phyloP scores from a whole-genome alignment of 2,797 vertebrate species.

The Sandelia bainsii region DNA sequence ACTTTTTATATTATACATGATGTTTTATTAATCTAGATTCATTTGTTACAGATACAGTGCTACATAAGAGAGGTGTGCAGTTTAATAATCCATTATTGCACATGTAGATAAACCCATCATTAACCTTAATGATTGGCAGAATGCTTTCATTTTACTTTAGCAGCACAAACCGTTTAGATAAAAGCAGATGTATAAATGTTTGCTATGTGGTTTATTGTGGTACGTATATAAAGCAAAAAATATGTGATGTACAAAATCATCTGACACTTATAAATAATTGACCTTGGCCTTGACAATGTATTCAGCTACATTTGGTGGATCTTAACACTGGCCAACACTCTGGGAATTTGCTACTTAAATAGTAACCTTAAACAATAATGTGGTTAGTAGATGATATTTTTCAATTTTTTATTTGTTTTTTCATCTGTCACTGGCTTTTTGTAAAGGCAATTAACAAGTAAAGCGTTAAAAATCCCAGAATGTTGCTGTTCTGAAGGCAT shows the following conservation, averaged over 20 bases:
- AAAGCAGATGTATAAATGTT: not conserved
- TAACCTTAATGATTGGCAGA: constrained; percentile 44
- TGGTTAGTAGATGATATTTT: not conserved
- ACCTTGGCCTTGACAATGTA: not conserved
- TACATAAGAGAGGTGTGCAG: not conserved
- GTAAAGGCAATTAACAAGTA: too few species aligned
- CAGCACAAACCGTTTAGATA: constrained; percentile 32
- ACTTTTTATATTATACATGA: constrained; percentile 42
- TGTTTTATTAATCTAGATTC: constrained; percentile 17
- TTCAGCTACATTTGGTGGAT: too few species aligned
- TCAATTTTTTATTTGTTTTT: too few species aligned
- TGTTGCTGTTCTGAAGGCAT: too few species aligned
- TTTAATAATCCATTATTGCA: constrained; percentile 32
- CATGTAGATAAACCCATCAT: constrained; percentile 41
- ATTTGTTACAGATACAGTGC: constrained; percentile 20
- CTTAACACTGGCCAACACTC: too few species aligned
- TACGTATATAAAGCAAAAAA: constrained; percentile 30
- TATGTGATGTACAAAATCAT: constrained; percentile 21
- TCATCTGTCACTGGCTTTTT: too few species aligned
- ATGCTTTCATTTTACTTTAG: constrained; percentile 57
- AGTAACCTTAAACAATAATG: not conserved
- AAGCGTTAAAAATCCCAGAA: too few species aligned
- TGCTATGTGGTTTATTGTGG: constrained; percentile 29
- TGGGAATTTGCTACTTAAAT: too few species aligned
- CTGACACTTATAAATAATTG: constrained; percentile 14